Evolutionary conservation across 64 coral and sea anemone species (phyloP).

Genomic region (Platygyra sinensis): DNA sequence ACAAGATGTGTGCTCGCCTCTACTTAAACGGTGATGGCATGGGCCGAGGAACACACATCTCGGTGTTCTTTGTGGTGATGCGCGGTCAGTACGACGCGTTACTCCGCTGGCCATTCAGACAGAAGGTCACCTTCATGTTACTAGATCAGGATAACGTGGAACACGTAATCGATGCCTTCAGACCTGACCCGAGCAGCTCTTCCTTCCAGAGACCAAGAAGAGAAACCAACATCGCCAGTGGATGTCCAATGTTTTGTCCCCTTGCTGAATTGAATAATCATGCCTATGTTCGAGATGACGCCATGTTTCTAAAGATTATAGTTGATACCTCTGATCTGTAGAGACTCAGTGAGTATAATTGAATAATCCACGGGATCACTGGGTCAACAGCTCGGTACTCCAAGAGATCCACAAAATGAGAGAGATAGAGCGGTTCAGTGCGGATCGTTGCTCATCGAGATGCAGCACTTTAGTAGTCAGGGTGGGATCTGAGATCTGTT

Average conservation of each 20-base stretch:
- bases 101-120: conserved; percentile 66
- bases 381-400: too few relatives aligned
- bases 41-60: conserved; percentile 40
- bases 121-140: conserved; percentile 60
- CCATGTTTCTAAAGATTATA: conserved; percentile 51
- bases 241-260: conserved; percentile 53
- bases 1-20: conserved; percentile 69
- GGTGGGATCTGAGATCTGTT: too few relatives aligned
- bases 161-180: conserved; percentile 66
- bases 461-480: too few relatives aligned
- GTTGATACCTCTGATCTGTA: conserved; percentile 35
- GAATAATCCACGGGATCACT: too few relatives aligned
- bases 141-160: conserved; percentile 64
- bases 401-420: too few relatives aligned
- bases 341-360: too few relatives aligned
- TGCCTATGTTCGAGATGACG: conserved; percentile 57
- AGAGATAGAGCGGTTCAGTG: too few relatives aligned
- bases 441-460: too few relatives aligned
- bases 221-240: conserved; percentile 57
- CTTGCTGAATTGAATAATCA: conserved; percentile 41
- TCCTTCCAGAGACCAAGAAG: conserved; percentile 54
- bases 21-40: conserved; percentile 61
- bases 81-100: conserved; percentile 49
- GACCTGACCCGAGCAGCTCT: conserved; percentile 55
- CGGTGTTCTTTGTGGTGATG: conserved; percentile 68